A percentile compares a stretch with the other conserved stretches of the same genome.
Evolutionary conservation across 2,888 invertebrate genomes (phyloP).

Genomic region (Fragum fragum): DNA sequence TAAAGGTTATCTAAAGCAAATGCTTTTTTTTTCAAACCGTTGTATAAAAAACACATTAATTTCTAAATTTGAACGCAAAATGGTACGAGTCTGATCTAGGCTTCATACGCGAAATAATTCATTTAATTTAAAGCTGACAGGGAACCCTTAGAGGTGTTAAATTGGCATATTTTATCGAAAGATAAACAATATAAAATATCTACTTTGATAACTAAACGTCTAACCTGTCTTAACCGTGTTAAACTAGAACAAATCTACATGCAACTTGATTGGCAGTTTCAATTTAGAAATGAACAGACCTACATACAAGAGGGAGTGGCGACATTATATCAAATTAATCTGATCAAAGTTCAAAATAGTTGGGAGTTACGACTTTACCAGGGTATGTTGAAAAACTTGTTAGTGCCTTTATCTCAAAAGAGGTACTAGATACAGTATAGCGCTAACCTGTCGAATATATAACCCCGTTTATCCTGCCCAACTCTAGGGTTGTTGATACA

Average conservation of each 20-base stretch:
- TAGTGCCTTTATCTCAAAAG: no score
- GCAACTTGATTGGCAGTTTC: constrained; percentile 2
- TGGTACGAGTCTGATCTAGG: not conserved
- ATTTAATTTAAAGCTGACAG: not conserved
- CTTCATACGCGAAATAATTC: not conserved
- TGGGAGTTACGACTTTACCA: no score
- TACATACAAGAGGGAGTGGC: no score
- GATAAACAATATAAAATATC: constrained; percentile 3
- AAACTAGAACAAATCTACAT: not conserved
- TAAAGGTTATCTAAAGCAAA: no score
- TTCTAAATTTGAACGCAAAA: not conserved
- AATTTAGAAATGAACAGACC: not conserved
- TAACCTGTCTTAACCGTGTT: not conserved
- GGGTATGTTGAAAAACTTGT: no score
- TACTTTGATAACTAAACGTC: not conserved
- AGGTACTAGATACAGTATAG: no score
- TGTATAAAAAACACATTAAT: not conserved
- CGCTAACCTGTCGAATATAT: no score
- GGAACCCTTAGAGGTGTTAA: not conserved
- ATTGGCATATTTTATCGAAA: constrained; percentile 1
- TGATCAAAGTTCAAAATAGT: no score
- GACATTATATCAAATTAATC: no score
- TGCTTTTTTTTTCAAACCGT: no score
- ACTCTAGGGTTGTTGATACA: no score
- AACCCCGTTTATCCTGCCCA: no score